A percentile compares a stretch with the other conserved stretches of the same genome.
phyloP scores from a whole-genome alignment of 1,140 invertebrate genomes.

The Heliconius melpomene region DNA sequence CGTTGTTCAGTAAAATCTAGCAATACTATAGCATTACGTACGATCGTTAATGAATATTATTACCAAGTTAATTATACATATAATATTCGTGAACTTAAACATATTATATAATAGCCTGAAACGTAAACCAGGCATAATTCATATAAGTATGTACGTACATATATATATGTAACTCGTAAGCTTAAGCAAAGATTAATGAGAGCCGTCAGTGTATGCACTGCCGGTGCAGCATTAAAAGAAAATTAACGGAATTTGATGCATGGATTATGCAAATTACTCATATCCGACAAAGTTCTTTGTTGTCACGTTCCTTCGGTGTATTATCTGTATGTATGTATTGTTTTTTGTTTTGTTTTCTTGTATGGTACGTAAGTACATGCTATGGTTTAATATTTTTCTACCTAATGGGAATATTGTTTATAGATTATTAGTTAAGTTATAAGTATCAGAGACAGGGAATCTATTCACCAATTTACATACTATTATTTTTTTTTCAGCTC shows the following conservation, averaged over 20 bases:
- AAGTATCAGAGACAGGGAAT: too few species aligned
- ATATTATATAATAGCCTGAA: background rate
- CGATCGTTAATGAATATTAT: background rate
- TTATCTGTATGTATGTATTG: constrained; percentile 15
- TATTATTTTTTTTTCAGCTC: too few species aligned
- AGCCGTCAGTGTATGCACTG: constrained; percentile 27
- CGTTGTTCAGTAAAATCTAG: too few species aligned
- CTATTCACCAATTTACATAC: too few species aligned
- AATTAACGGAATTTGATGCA: constrained; percentile 77
- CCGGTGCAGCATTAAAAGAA: constrained; percentile 63
- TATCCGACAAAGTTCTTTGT: constrained; percentile 61
- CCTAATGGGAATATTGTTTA: too few species aligned
- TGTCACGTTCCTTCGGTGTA: constrained; percentile 55
- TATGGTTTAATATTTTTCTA: too few species aligned
- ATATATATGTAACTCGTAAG: background rate
- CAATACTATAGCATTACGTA: background rate
- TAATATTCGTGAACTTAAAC: background rate
- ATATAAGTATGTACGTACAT: background rate
- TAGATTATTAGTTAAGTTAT: too few species aligned
- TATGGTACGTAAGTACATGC: background rate
- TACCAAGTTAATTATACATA: background rate
- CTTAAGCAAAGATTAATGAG: constrained; percentile 30
- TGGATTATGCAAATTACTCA: constrained; percentile 72
- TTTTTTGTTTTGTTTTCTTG: background rate
- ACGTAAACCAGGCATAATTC: background rate